Base-by-base conservation (phyloP, 2,888 invertebrate genomes). In the Campoplex capitator region DNA sequence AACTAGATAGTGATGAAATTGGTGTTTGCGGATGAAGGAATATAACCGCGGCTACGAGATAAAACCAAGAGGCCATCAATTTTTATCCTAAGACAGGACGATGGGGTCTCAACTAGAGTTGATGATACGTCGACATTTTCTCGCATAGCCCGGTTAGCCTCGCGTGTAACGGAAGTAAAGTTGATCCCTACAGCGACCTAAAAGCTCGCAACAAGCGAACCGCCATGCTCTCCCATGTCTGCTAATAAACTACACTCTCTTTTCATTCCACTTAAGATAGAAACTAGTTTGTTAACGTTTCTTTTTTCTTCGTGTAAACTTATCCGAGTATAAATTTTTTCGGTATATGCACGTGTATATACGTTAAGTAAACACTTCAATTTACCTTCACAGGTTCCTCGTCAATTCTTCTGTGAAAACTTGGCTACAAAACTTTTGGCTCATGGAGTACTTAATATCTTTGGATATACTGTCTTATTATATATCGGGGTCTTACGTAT, bases 51-150 rank as follows among this genome's bases (percentile, higher is more conserved):
- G 88, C 74, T 38, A 28, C 42, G 23, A 45, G 48, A 80, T 67
- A 77, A 56, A 77, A 65, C 48, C 32, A 65, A 45, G 51, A 68
- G 32, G 65, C 83, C 73, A 75, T 82, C 87, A 85, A 85, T 90
- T 91, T 91, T 91, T 89, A 91, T 91, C 89, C 88, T 85, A 86
- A 82, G 65, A 35, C 76, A 35, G 74, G 86, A 86, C 87, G 75
- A 86, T 86, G 73, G 58, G 82, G 56, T 86, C 87, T 89, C 79
- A 88, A 88, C 83, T 83, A 86, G 89, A 90, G 90, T 90, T 90
- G 90, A 90, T 90, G 92, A 85, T 83, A 68, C 75, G 79, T 76
- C 84, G 81, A 84, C 77, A 88, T 87, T 88, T 87, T 85, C 86
- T 75, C 84, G 23, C 23, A 23, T 80, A 68, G 85, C 68, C 54